Evolutionary conservation across 2,113 vertebrate species (phyloP), one percentile per base, ranked within the genome.

Genomic region (Triplophysa siluroides): DNA sequence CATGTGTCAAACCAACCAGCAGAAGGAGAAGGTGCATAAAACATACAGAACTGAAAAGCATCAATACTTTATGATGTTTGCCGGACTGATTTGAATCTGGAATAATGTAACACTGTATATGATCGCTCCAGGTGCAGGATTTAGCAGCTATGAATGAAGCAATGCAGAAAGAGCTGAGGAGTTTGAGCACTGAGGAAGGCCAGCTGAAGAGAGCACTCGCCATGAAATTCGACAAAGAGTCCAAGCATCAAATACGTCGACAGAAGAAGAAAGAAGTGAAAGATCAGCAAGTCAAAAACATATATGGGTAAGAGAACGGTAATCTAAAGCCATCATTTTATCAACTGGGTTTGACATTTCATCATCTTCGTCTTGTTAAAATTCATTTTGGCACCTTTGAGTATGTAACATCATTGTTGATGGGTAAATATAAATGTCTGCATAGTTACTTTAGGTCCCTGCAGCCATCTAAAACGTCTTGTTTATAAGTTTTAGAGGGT

Each of bases 151-250:
- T 88, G 68, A 83, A 80, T 9, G 93, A 94, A 84, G 87, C 88
- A 74, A 87, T 85, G 82, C 86, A 91, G 83, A 94, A 94, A 80
- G 92, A 92, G 66, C 85, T 93, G 62, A 94, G 92, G 85, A 91
- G 85, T 69, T 78, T 92, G 64, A 83, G 84, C 38, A 78, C 29
- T 0, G 91, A 93, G 83, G 92, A 92, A 21, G 74, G 45, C 1
- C 92, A 91, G 88, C 0, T 92, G 70, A 92, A 90, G 85, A 83
- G 92, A 47, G 84, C 87, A 5, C 78, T 89, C 13, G 83, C 11
- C 66, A 91, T 92, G 90, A 94, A 90, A 81, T 84, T 85, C 78
- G 91, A 92, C 80, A 93, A 92, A 76, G 81, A 90, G 75, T 89
- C 89, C 69, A 94, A 93, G 61, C 90, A 91, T 24, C 89, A 88